phyloP scores from a whole-genome alignment of 2,113 vertebrate genomes.

The Charadrius vociferus region DNA sequence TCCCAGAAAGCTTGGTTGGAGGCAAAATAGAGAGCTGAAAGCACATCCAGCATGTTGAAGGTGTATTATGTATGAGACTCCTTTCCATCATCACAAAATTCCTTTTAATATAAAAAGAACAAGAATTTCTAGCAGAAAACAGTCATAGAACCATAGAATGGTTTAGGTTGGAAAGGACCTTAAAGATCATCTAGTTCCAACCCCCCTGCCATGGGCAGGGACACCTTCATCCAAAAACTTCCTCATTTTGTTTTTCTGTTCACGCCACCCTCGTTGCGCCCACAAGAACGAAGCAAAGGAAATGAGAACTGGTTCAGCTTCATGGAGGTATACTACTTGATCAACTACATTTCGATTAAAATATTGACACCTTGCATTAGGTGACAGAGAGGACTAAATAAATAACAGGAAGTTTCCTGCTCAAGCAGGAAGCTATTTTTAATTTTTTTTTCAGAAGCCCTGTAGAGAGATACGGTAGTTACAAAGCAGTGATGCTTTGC shows the following conservation, averaged over 20 bases:
- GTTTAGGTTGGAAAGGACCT: no score
- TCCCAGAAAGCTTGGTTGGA: background rate
- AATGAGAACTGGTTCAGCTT: background rate
- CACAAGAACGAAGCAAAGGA: background rate
- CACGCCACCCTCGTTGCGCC: background rate
- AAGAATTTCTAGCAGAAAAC: background rate
- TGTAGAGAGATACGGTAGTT: constrained; percentile 29
- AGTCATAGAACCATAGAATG: background rate
- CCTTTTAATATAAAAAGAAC: background rate
- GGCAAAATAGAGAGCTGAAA: background rate
- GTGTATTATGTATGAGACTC: background rate
- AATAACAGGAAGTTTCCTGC: constrained; percentile 68
- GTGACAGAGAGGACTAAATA: constrained; percentile 6
- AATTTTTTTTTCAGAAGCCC: constrained; percentile 23
- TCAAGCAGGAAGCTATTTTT: constrained; percentile 57
- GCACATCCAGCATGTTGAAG: background rate
- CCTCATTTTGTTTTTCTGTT: background rate
- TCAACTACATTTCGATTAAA: background rate
- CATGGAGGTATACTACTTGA: background rate
- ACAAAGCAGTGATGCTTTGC: constrained; percentile 26
- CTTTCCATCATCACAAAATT: accelerated
- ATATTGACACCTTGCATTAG: constrained; percentile 24
- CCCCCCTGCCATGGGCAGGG: no score
- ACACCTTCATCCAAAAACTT: background rate
- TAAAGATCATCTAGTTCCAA: no score